Evolutionary conservation across 2,888 invertebrate genomes (phyloP), one percentile per base, ranked within the genome.

Genomic region (Xylocampa areola): DNA sequence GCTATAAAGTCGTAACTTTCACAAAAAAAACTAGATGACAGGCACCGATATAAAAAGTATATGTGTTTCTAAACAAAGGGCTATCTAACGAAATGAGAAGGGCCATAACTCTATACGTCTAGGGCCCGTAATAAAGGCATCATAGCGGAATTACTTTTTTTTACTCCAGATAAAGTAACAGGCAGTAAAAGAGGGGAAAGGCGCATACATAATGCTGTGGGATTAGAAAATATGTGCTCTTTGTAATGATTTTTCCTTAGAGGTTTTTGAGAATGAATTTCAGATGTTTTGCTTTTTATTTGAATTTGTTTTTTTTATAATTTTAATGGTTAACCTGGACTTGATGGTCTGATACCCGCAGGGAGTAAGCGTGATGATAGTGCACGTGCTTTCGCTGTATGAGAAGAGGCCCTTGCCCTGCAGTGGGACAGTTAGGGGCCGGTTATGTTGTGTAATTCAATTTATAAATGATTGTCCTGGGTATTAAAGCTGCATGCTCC

Each of bases 101-200:
- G 68, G 76, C 75, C 69, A 81, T 85, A 84, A 85, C 81, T 85
- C 80, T 78, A 82, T 85, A 80, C 72, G 68, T 76, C 74, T 73
- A 76, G 70, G 77, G 79, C 72, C 79, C 75, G 84, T 83, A 80
- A 83, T 86, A 86, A 85, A 85, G 81, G 76, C 84, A 79, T 86
- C 82, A 82, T 85, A 80, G 78, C 81, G 66, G 78, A 81, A 85
- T 85, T 80, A 82, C 84, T 84, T 85, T 85, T 71, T 82, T 85
- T 84, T 82, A 81, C 78, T 76, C 61, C 62, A 76, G 69, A 69
- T 73, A 76, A 80, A 82, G 82, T 82, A 84, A 80, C 79, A 79
- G 77, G 73, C 80, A 53, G 77, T 82, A 78, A 79, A 79, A 57
- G 40, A 19, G 27, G 27, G 53, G 50, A 44, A 73, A 53, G 61